These are phyloP conservation scores for Arbacia lixula DNA, from an alignment of 53 echinoderm and acorn worm species.

Conservation along the genomic window DNA sequence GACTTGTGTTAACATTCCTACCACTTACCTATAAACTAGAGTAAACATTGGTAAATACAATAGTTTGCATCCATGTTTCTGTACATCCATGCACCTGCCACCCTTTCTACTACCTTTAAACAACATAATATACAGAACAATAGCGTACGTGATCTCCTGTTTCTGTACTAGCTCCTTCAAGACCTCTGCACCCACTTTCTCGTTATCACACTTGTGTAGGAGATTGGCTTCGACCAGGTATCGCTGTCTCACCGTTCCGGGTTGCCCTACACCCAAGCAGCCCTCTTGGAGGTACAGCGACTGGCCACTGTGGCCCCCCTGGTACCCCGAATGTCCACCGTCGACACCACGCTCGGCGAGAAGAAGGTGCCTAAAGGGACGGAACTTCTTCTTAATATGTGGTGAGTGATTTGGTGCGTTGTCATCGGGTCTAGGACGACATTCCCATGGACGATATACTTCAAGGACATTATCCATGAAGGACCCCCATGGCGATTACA, in stretches of 20 bases:
- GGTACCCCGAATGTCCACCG: neutral
- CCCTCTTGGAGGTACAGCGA: constrained; percentile 35
- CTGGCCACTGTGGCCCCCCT: constrained; percentile 32
- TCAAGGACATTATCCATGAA: no score
- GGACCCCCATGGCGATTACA: no score
- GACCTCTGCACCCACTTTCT: no score
- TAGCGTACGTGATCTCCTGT: no score
- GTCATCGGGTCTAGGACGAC: neutral
- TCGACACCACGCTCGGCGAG: neutral
- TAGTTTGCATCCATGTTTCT: no score
- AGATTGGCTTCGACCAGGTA: constrained; percentile 1
- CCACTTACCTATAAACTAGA: no score
- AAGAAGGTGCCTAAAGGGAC: constrained; percentile 25
- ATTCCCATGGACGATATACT: neutral
- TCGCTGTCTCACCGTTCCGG: constrained; percentile 29
- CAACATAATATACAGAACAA: no score
- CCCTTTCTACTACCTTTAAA: no score
- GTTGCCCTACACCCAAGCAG: constrained; percentile 41
- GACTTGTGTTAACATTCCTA: no score
- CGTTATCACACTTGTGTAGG: neutral
- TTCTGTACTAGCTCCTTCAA: no score
- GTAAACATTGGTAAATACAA: no score
- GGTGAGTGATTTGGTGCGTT: constrained; percentile 2
- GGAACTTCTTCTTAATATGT: neutral
- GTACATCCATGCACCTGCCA: no score